These are phyloP conservation scores for Micromussa lordhowensis DNA, from an alignment of 92 coral and sea anemone species.

Conservation along the genomic window DNA sequence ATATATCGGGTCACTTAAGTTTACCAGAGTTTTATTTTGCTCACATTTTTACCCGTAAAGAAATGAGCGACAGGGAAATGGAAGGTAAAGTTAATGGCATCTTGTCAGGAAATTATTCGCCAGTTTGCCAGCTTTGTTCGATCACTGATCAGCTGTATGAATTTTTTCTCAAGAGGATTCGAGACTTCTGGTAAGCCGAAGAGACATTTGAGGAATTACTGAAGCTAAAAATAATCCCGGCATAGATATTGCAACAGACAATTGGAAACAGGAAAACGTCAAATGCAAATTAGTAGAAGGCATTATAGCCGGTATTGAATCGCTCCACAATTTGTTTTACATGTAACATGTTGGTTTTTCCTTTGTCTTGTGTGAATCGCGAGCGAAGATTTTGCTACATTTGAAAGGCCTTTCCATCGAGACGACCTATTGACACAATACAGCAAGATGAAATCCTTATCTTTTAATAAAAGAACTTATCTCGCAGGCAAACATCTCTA, in stretches of 20 bases:
- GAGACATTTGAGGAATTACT: conserved; percentile 10
- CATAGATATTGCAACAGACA: neutral
- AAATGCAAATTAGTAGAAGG: neutral
- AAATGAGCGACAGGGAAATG: neutral
- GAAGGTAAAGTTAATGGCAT: neutral
- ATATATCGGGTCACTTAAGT: neutral
- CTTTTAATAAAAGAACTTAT: conserved; percentile 23
- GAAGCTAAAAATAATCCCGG: neutral
- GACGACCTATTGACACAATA: conserved; percentile 23
- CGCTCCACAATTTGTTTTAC: neutral
- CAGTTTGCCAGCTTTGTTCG: neutral
- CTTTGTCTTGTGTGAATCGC: neutral
- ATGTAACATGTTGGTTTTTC: neutral
- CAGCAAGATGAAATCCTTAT: conserved; percentile 32
- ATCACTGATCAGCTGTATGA: neutral
- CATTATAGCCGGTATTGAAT: neutral
- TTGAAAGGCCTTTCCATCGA: neutral
- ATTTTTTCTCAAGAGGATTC: neutral
- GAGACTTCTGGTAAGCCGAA: neutral
- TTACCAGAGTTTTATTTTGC: neutral
- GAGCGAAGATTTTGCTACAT: neutral
- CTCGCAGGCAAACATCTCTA: conserved; percentile 29
- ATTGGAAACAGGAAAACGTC: neutral
- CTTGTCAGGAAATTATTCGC: neutral
- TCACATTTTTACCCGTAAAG: neutral